These are phyloP conservation scores for Conistra vaccinii DNA, from an alignment of 2,888 invertebrate genomes.

Conservation along the genomic window DNA sequence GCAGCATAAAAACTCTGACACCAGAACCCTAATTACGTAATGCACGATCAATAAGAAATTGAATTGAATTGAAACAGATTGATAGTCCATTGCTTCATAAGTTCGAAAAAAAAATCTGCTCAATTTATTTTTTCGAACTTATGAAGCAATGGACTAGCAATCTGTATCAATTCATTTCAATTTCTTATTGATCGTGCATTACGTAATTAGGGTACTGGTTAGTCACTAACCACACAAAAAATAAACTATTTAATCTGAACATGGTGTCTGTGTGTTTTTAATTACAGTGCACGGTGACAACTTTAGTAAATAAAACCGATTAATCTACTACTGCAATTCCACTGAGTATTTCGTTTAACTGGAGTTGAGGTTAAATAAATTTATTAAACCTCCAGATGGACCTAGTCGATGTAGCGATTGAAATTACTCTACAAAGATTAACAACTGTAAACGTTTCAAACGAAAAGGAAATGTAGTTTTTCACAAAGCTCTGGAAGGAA, in stretches of 20 bases:
- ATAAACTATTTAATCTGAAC: neutral
- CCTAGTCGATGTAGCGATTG: constrained; percentile 28
- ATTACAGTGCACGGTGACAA: constrained; percentile 28
- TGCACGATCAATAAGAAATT: too few species aligned
- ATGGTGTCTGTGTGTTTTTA: constrained; percentile 22
- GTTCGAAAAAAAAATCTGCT: too few species aligned
- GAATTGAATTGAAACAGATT: too few species aligned
- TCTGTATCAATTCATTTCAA: too few species aligned
- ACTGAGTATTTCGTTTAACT: constrained; percentile 34
- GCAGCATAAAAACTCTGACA: too few species aligned
- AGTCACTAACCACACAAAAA: too few species aligned
- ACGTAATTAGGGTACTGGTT: too few species aligned
- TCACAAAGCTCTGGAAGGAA: constrained; percentile 25
- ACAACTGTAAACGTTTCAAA: constrained; percentile 36
- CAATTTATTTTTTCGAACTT: too few species aligned
- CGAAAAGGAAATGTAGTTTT: constrained; percentile 28
- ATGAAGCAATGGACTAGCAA: too few species aligned
- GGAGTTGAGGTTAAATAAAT: constrained; percentile 53
- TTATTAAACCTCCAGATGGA: constrained; percentile 32
- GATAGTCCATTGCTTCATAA: too few species aligned
- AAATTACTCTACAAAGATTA: constrained; percentile 37
- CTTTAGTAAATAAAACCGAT: constrained; percentile 32
- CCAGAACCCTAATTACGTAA: too few species aligned
- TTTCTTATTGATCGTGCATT: too few species aligned
- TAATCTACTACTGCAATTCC: constrained; percentile 48